Base-by-base conservation (phyloP, 2,113 vertebrate genomes). In the Pseudonaja textilis region DNA sequence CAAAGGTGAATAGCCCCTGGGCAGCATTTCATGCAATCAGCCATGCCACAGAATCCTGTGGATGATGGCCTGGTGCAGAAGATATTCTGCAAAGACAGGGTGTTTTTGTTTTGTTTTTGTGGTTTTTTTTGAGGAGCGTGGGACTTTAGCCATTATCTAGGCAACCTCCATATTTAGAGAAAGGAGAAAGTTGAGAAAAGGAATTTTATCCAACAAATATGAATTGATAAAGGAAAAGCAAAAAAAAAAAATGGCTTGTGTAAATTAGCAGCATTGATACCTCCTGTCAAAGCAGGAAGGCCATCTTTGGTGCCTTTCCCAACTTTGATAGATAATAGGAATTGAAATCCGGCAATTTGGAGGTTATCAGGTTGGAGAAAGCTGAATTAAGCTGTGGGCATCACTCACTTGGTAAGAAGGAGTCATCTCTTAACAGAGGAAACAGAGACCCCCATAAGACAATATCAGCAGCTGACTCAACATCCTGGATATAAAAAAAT, bases 381-480 rank as follows among this genome's bases (percentile, higher is more conserved):
- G 34, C 74, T 81, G 18, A 81, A 89, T 39, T 54, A 29, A 6
- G 0, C 4, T 47, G 5, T 22, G 29, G 47, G 91, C 9, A 87
- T 0, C 90, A 85, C 96, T 97, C 92, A 98, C 98, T 95, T 85
- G 96, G 96, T 5, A 98, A 57, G 87, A 94, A 96, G 86, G 94
- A 87, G 1, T 97, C 94, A 45, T 98, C 98, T 45, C 94, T 97
- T 4, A 99, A 95, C 90, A 99, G 39, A 0, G 98, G 98, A 81
- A 97, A 98, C 0, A 99, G 95, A 0, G 98, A 96, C 3, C 97
- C 98, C 98, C 98, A 99, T 89, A 99, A 96, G 88, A 98, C 98
- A 93, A 99, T 94, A 90, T 99, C 99, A 55, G 98, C 99, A 56
- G 98, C 96, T 16, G 98, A 98, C 85, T 98, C 88, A 0, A 92